Conservation (phyloP, 2,888 invertebrate genomes). For the Thymelicus sylvestris region DNA sequence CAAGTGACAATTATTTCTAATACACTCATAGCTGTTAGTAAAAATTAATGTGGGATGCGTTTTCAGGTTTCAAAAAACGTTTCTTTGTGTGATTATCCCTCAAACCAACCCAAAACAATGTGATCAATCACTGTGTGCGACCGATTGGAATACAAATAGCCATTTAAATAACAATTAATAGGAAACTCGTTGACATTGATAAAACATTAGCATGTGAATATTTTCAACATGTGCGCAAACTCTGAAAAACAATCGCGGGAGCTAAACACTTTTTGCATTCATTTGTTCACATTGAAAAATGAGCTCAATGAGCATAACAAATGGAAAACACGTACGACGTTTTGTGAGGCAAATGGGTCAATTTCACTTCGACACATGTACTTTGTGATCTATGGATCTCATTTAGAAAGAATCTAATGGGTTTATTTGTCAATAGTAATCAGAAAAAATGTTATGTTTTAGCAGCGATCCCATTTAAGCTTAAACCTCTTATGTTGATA, state of each 20-base stretch:
- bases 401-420: not conserved
- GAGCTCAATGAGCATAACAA: conserved; percentile 19
- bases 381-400: not conserved
- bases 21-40: too few species aligned
- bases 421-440: too few species aligned
- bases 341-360: conserved; percentile 16
- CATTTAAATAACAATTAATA: conserved; percentile 8
- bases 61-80: too few species aligned
- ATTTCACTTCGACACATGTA: conserved; percentile 4
- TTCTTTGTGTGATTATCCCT: too few species aligned
- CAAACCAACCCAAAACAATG: too few species aligned
- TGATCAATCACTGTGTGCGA: too few species aligned
- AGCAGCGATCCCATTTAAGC: not conserved
- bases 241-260: conserved; percentile 18
- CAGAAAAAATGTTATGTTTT: not conserved
- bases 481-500: too few species aligned
- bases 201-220: not conserved
- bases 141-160: too few species aligned
- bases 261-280: conserved; percentile 9
- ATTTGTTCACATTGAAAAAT: conserved; percentile 23
- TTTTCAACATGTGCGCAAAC: not conserved
- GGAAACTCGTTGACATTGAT: not conserved
- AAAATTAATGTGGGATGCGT: too few species aligned
- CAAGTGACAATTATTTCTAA: too few species aligned
- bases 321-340: conserved; percentile 16